phyloP scores from a whole-genome alignment of 2,797 vertebrate genomes.

The Channa striata region DNA sequence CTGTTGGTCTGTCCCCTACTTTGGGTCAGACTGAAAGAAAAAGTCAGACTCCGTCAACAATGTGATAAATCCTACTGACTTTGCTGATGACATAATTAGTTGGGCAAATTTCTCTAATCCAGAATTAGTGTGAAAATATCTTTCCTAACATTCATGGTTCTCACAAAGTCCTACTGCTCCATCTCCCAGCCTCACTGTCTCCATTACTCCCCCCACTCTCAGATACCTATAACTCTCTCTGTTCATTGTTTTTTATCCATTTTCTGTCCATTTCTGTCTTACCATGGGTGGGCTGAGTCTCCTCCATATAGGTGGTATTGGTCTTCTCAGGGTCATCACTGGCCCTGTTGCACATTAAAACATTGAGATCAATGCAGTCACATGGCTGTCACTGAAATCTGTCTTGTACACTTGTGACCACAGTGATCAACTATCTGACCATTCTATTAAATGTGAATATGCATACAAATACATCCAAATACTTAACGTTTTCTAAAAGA shows the following conservation, averaged over 20 bases:
- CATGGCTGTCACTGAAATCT: constrained; percentile 50
- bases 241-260: too few relatives aligned
- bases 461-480: constrained; percentile 6
- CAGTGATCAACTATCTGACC: constrained; percentile 17
- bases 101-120: not conserved
- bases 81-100: not conserved
- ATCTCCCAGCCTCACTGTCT: constrained; percentile 24
- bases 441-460: constrained; percentile 15
- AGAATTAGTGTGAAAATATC: not conserved
- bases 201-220: constrained; percentile 34
- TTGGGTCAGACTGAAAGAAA: not conserved
- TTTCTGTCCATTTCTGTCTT: constrained; percentile 64
- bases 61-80: constrained; percentile 1
- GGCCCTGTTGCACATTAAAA: constrained; percentile 82
- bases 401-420: constrained; percentile 13
- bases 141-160: not conserved
- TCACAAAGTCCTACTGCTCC: constrained; percentile 23
- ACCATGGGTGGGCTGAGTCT: constrained; percentile 92
- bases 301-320: constrained; percentile 91
- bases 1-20: not conserved
- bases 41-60: too few relatives aligned
- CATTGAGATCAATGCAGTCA: constrained; percentile 65
- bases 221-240: constrained; percentile 11
- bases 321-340: constrained; percentile 94
- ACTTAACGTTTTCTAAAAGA: constrained; percentile 27